Percentiles rank a stretch among this genome's conserved stretches.
Evolutionary conservation across 1,140 invertebrate species (phyloP).

Genomic region (Diorhabda carinulata): DNA sequence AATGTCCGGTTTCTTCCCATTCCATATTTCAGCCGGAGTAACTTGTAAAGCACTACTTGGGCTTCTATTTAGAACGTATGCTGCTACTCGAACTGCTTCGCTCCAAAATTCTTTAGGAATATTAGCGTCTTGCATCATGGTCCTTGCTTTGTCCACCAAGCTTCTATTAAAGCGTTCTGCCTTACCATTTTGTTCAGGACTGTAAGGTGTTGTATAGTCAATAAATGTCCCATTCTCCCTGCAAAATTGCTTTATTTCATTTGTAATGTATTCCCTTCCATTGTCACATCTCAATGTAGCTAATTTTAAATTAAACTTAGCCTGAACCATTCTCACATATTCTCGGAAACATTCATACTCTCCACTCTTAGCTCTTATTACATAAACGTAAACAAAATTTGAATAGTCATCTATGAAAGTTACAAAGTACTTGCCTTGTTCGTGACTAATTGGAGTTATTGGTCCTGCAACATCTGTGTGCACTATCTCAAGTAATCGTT

Average conservation of each 20-base stretch:
- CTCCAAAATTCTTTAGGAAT: constrained; percentile 4
- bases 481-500: neutral
- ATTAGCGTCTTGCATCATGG: neutral
- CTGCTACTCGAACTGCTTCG: neutral
- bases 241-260: too few relatives aligned
- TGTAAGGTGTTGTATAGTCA: too few relatives aligned
- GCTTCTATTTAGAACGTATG: neutral
- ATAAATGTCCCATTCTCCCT: too few relatives aligned
- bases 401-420: neutral
- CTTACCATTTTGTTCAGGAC: too few relatives aligned
- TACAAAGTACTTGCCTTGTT: constrained; percentile 3
- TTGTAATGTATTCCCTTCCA: too few relatives aligned
- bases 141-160: constrained; percentile 9
- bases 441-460: neutral
- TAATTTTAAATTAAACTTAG: constrained; percentile 6
- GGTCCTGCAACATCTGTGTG: too few relatives aligned
- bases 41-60: neutral
- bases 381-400: too few relatives aligned
- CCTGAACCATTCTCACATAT: constrained; percentile 6
- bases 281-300: too few relatives aligned
- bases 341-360: too few relatives aligned
- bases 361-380: too few relatives aligned
- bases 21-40: neutral
- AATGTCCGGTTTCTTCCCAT: neutral
- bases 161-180: too few relatives aligned